Evolutionary conservation across 2,113 vertebrate species (phyloP), one percentile per base, ranked within the genome.

Genomic region (Oncorhynchus tshawytscha): DNA sequence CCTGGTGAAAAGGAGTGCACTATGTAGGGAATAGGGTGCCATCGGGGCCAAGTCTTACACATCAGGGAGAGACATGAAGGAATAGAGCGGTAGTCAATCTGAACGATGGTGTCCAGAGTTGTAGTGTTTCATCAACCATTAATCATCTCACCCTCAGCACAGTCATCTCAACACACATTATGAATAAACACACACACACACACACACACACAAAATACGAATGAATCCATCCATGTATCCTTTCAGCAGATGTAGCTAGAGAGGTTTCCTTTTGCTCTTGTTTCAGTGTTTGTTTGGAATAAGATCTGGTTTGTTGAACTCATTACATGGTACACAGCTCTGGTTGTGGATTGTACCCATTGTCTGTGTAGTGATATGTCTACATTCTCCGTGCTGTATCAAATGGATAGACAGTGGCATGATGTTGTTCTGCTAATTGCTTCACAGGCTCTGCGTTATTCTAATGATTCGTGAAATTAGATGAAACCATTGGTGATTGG

Each of bases 91-190:
- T 71, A 27, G 59, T 13, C 5, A 34, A 27, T 20, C 67, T 39
- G 67, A 68, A 31, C 29, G 15, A 24, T 31, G 15, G 15, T 25
- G 66, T 6, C 31, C 31, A 34, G 67, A 68, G 29, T 68, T 31
- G 7, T 11, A 20, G 12, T 27, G 81, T 85, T 88, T 78, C 86
- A 81, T 83, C 75, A 80, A 74, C 89, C 87, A 89, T 87, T 81
- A 90, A 88, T 90, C 82, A 86, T 83, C 77, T 85, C 76, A 84
- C 89, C 86, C 80, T 84, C 66, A 80, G 39, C 45, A 9, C 68
- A 8, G 39, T 49, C 25, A n/a, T n/a, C 69, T 24, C 25, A 16
- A 81, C 15, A 25, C 68, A 70, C 18, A 24, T 54, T 18, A 54
- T 54, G 16, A 18, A 54, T 18, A 18, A 16, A 49, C n/a, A 49